Evolutionary conservation across 2,113 vertebrate species (phyloP).

Genomic region (Pyxicephalus adspersus): DNA sequence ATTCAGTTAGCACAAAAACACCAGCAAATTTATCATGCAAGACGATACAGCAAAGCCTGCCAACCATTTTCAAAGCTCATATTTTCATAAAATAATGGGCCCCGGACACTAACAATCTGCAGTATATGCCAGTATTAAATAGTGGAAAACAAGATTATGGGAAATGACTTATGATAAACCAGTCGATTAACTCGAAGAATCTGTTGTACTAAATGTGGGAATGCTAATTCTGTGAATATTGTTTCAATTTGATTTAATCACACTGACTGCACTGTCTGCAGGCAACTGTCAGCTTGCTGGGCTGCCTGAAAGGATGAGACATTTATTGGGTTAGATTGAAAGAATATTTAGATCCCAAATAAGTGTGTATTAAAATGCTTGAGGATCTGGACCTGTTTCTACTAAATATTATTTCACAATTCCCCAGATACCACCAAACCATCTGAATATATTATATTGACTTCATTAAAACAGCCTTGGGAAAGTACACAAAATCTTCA

Average conservation of each 20-base stretch:
- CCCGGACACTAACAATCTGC: conserved; percentile 36
- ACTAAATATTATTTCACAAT: too few species aligned
- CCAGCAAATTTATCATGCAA: conserved; percentile 29
- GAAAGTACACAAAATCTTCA: too few species aligned
- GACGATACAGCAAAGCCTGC: not conserved
- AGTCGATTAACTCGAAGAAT: conserved; percentile 48
- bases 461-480: too few species aligned
- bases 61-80: conserved; percentile 12
- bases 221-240: conserved; percentile 55
- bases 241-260: conserved; percentile 51
- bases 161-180: not conserved
- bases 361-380: conserved; percentile 19
- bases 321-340: conserved; percentile 47
- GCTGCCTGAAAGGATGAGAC: conserved; percentile 22
- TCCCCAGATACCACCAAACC: too few species aligned
- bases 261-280: conserved; percentile 30
- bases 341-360: conserved; percentile 33
- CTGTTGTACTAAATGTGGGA: conserved; percentile 39
- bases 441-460: too few species aligned
- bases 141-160: conserved; percentile 3
- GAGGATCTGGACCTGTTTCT: not conserved
- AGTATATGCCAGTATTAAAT: conserved; percentile 28
- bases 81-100: conserved; percentile 21
- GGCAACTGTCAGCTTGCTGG: conserved; percentile 27
- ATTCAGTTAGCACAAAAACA: conserved; percentile 10